Base-by-base conservation (phyloP, 2,113 vertebrate genomes). In the Microcebus tavaratra region DNA sequence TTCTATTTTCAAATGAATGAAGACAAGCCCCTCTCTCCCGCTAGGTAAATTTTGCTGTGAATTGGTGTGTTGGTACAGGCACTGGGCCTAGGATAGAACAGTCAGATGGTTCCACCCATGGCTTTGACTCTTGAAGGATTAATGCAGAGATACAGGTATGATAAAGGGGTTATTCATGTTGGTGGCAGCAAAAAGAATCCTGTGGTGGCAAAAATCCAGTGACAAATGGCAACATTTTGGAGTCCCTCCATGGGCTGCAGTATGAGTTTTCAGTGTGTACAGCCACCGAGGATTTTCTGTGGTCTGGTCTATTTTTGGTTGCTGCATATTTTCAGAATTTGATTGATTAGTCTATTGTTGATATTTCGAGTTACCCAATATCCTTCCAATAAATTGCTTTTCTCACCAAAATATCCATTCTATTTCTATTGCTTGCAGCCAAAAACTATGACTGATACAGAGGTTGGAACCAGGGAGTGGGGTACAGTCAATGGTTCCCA, bases 391-490 rank as follows among this genome's bases (percentile, higher is more conserved):
- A 88, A 72, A 39, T 48, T 87, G 34, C 3, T 29, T 80, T 79
- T 80, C 87, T 78, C 6, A 65, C 14, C 3, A 34, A 83, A 70
- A 13, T 25, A 55, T 85, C 7, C 3, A n/a, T 79, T 95, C 9
- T 36, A 8, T 88, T 92, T 90, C 81, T 85, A 10, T 34, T 95
- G 53, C 65, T 89, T 78, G 6, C 31, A 63, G 36, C 25, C 21
- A 42, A 88, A 65, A 57, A 10, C 14, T 8, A n/a, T 31, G 6
- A 63, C 10, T 31, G 4, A 75, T 39, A n/a, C 2, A 82, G 45
- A 88, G n/a, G 45, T 48, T 55, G 78, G 5, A 53, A 39, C 25
- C 45, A n/a, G 2, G 2, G 6, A 63, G 4, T 85, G 15, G 27
- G 29, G 55, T 81, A 67, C 1, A 70, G 78, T 34, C 2, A 67